These are phyloP conservation scores for Theodoxus fluviatilis DNA, from an alignment of 2,888 invertebrate genomes.

Conservation along the genomic window DNA sequence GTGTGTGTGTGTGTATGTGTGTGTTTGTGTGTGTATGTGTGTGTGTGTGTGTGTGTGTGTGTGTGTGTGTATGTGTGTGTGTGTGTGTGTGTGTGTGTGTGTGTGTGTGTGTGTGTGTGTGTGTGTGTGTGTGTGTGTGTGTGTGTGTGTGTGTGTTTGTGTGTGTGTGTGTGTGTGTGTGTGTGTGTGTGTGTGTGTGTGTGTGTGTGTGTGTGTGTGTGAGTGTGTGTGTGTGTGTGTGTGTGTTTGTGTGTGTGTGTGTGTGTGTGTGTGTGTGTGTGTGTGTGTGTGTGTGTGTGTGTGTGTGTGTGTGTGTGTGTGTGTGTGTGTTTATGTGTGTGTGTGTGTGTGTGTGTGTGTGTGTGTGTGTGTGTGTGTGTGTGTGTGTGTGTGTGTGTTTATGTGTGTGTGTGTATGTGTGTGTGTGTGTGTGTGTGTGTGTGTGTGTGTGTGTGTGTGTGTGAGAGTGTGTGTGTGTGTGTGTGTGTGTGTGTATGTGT, in stretches of 20 bases:
- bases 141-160: slow-evolving; percentile 8
- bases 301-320: slow-evolving; percentile 33
- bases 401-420: too few relatives aligned
- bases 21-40: slow-evolving; percentile 25
- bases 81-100: slow-evolving; percentile 4
- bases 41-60: slow-evolving; percentile 27
- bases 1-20: slow-evolving; percentile 25
- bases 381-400: neutral
- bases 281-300: slow-evolving; percentile 32
- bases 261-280: slow-evolving; percentile 31
- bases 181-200: slow-evolving; percentile 29
- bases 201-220: neutral
- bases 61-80: neutral
- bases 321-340: slow-evolving; percentile 24
- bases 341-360: slow-evolving; percentile 32
- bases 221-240: slow-evolving; percentile 4
- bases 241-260: slow-evolving; percentile 13
- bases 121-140: slow-evolving; percentile 3
- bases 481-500: too few relatives aligned
- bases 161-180: slow-evolving; percentile 19
- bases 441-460: too few relatives aligned
- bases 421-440: too few relatives aligned
- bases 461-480: too few relatives aligned
- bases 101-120: neutral
- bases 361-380: slow-evolving; percentile 30